These are phyloP conservation scores for Drosophila infuscata DNA, from an alignment of 2,888 invertebrate genomes.

Conservation along the genomic window DNA sequence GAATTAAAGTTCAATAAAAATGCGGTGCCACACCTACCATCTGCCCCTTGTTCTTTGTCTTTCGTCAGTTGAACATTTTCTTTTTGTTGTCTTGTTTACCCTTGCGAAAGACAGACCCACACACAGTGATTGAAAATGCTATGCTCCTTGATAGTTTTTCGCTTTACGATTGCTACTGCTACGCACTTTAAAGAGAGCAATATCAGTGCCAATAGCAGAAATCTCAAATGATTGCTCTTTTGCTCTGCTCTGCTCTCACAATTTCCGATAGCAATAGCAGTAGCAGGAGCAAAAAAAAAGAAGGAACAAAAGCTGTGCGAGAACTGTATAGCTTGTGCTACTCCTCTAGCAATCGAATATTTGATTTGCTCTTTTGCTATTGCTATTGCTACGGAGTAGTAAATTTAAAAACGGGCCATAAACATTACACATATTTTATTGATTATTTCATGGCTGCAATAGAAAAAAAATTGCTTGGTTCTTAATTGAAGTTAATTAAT, in stretches of 20 bases:
- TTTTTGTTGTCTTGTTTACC: neutral
- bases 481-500: neutral
- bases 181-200: neutral
- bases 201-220: neutral
- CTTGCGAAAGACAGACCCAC: neutral
- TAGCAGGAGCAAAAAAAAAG: neutral
- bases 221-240: neutral
- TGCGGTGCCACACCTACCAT: conserved; percentile 34
- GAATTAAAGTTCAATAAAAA: conserved; percentile 73
- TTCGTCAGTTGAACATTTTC: conserved; percentile 17
- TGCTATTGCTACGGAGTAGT: neutral
- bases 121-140: neutral
- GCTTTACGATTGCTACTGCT: neutral
- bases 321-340: neutral
- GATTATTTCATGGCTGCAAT: neutral
- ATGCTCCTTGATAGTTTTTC: neutral
- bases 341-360: neutral
- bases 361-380: neutral
- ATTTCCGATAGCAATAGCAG: neutral
- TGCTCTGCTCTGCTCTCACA: neutral
- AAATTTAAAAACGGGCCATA: neutral
- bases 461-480: no score
- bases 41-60: conserved; percentile 53
- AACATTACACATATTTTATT: neutral
- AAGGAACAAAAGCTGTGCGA: neutral